phyloP scores from a whole-genome alignment of 2,797 vertebrate genomes.

The Picus viridis region DNA sequence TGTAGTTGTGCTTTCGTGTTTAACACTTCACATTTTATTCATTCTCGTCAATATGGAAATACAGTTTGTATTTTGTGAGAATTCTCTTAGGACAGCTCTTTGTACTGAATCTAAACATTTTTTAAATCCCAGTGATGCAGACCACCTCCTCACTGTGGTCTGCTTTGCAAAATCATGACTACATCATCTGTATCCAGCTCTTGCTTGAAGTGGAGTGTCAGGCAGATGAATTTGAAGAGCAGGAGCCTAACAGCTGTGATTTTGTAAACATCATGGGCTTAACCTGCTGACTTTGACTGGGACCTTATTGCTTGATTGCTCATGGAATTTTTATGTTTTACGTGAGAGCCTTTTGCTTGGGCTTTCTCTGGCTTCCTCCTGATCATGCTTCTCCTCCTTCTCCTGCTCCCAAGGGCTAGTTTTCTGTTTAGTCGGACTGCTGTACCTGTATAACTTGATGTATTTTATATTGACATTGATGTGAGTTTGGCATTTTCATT shows the following conservation, averaged over 20 bases:
- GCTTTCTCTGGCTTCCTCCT: too few species aligned
- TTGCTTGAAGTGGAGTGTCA: neutral
- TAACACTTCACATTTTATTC: neutral
- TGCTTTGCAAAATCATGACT: neutral
- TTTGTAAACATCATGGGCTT: neutral
- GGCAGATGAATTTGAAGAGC: neutral
- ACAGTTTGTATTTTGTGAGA: neutral
- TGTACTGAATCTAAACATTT: neutral
- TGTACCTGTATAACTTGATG: too few species aligned
- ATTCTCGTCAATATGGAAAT: neutral
- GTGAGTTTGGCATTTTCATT: too few species aligned
- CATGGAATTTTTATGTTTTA: neutral
- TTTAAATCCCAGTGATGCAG: neutral
- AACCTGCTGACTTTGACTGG: neutral
- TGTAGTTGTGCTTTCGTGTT: neutral
- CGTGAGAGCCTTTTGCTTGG: too few species aligned
- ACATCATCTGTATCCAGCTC: neutral
- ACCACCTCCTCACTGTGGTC: neutral
- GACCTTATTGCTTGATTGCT: neutral
- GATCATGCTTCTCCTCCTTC: too few species aligned
- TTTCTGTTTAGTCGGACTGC: too few species aligned
- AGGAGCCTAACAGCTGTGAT: neutral
- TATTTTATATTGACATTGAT: too few species aligned
- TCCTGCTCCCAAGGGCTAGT: too few species aligned
- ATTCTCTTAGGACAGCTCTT: neutral